A percentile compares a stretch with the other conserved stretches of the same genome.
Conservation (phyloP, 2,888 invertebrate genomes). For the Polymixis flavicincta region DNA sequence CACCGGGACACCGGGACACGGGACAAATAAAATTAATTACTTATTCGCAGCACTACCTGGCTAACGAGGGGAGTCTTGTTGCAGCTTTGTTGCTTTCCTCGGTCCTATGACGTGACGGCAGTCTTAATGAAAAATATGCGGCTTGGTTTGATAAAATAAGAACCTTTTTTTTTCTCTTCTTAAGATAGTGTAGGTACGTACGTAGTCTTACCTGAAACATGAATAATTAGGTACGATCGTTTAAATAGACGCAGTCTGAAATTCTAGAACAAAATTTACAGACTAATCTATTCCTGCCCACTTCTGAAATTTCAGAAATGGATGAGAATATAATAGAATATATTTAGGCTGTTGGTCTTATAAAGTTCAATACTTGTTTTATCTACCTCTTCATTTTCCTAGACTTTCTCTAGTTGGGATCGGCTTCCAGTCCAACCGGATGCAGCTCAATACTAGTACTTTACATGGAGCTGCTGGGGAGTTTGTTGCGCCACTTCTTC, state of each 20-base stretch:
- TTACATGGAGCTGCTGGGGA: no score
- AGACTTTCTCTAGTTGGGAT: no score
- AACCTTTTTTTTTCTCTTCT: not conserved
- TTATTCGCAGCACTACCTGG: constrained; percentile 69
- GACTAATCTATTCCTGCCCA: no score
- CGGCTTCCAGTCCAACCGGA: no score
- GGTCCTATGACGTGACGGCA: constrained; percentile 45
- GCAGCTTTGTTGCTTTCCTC: constrained; percentile 45
- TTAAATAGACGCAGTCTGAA: not conserved
- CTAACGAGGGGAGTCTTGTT: constrained; percentile 65
- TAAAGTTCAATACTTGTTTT: no score
- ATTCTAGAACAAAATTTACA: not conserved
- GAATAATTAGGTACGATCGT: not conserved
- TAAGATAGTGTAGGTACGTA: not conserved
- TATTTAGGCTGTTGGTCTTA: no score
- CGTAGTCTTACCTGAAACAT: not conserved
- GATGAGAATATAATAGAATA: no score
- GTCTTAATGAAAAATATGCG: constrained; percentile 50
- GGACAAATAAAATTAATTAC: constrained; percentile 71
- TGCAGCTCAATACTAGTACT: no score
- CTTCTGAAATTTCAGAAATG: no score
- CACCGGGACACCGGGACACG: constrained; percentile 58
- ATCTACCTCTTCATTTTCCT: no score
- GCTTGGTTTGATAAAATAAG: not conserved
- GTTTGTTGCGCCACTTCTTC: no score